phyloP scores from a whole-genome alignment of 2,888 invertebrate genomes.

The Agrochola litura region DNA sequence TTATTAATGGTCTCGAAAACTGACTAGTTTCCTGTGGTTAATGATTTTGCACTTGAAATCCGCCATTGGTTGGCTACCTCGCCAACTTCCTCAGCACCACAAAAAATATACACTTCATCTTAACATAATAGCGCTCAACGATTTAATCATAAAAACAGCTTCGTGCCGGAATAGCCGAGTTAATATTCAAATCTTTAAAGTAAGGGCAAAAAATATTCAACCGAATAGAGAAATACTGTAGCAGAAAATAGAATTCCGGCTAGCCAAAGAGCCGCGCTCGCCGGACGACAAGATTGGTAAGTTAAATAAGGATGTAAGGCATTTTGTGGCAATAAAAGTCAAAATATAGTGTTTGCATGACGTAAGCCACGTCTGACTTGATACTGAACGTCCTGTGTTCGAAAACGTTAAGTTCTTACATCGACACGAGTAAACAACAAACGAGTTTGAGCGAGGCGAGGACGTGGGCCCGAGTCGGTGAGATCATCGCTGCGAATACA shows the following conservation, averaged over 20 bases:
- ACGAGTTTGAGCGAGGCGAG: constrained; percentile 87
- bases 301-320: constrained; percentile 51
- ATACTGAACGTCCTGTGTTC: constrained; percentile 82
- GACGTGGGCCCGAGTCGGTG: constrained; percentile 86
- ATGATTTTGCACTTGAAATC: constrained; percentile 75
- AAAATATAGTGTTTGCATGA: constrained; percentile 73
- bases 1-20: constrained; percentile 44
- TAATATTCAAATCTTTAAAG: constrained; percentile 28
- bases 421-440: constrained; percentile 87
- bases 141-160: constrained; percentile 33
- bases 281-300: constrained; percentile 7
- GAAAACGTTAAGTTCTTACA: constrained; percentile 84
- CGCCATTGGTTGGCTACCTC: constrained; percentile 67
- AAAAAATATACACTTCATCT: constrained; percentile 68
- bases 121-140: constrained; percentile 45
- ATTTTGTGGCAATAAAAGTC: constrained; percentile 58
- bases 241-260: constrained; percentile 13
- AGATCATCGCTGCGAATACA: constrained; percentile 88
- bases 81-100: constrained; percentile 71
- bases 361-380: constrained; percentile 78
- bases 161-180: not conserved
- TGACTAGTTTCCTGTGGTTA: constrained; percentile 71
- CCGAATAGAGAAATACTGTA: constrained; percentile 34
- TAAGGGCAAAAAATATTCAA: constrained; percentile 9
- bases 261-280: constrained; percentile 3